phyloP scores from a whole-genome alignment of 2,113 vertebrate genomes.

The Nothobranchius kuhntae region DNA sequence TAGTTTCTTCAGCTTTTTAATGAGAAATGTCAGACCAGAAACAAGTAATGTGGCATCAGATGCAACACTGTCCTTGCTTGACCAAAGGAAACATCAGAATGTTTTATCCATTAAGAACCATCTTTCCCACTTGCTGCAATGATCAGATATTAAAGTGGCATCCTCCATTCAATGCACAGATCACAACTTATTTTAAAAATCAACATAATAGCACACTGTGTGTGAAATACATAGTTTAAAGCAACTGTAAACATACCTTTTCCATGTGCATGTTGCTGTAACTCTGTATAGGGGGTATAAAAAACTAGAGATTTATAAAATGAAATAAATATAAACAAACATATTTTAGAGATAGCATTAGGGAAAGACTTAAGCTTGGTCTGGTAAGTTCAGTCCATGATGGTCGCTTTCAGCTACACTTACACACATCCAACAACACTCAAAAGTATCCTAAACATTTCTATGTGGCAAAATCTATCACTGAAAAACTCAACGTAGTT shows the following conservation, averaged over 20 bases:
- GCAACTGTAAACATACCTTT: slow-evolving; percentile 75
- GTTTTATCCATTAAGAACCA: slow-evolving; percentile 3
- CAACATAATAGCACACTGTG: slow-evolving; percentile 50
- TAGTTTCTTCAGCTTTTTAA: slow-evolving; percentile 58
- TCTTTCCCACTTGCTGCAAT: slow-evolving; percentile 27
- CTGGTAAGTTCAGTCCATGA: slow-evolving; percentile 29
- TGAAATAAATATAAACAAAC: slow-evolving; percentile 71
- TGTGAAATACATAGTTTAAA: slow-evolving; percentile 53
- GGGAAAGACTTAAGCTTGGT: slow-evolving; percentile 7
- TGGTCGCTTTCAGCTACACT: slow-evolving; percentile 26
- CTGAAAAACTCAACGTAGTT: slow-evolving; percentile 59
- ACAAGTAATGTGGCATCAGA: slow-evolving; percentile 30
- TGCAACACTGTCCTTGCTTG: no score
- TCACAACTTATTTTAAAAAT: slow-evolving; percentile 36
- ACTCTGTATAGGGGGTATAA: slow-evolving; percentile 63
- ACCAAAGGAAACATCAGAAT: slow-evolving; percentile 17
- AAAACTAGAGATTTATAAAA: slow-evolving; percentile 68
- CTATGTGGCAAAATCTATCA: slow-evolving; percentile 34
- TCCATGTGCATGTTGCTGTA: slow-evolving; percentile 69
- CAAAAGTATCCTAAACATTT: slow-evolving; percentile 39
- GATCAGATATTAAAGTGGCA: slow-evolving; percentile 18
- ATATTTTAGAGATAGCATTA: slow-evolving; percentile 18
- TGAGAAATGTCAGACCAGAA: slow-evolving; percentile 47
- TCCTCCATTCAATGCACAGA: slow-evolving; percentile 36
- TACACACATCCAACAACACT: slow-evolving; percentile 41